Percentiles rank a stretch among this genome's conserved stretches.
Evolutionary conservation across 1,140 invertebrate species (phyloP).

Genomic region (Polyergus mexicanus): DNA sequence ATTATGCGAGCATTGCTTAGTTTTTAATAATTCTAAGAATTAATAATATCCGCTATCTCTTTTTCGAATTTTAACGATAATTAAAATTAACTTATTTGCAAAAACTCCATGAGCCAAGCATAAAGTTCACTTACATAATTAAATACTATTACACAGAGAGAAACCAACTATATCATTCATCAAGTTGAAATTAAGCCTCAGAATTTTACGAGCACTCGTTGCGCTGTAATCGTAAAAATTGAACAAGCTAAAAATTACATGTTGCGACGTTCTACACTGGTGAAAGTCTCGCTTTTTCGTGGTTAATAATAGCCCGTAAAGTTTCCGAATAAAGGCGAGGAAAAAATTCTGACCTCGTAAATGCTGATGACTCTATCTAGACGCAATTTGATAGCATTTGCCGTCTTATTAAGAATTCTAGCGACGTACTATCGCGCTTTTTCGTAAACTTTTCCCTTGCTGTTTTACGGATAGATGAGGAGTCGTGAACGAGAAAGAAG

Average conservation of each 20-base stretch:
- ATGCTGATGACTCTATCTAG: constrained; percentile 6
- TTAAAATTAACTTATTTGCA: neutral
- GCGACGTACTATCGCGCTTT: constrained; percentile 32
- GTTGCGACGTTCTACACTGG: neutral
- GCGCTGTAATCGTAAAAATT: constrained; percentile 22
- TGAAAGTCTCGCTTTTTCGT: neutral
- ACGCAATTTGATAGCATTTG: constrained; percentile 12
- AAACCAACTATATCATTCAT: constrained; percentile 9
- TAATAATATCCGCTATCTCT: neutral
- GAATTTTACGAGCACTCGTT: constrained; percentile 13
- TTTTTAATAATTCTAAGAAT: constrained; percentile 12
- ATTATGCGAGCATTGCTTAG: constrained; percentile 18
- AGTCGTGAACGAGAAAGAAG: constrained; percentile 15
- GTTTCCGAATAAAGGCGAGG: neutral
- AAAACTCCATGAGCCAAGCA: neutral
- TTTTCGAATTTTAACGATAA: neutral
- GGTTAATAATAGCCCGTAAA: constrained; percentile 23
- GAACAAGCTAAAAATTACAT: constrained; percentile 37
- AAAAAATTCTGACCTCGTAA: neutral
- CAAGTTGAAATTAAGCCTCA: constrained; percentile 25
- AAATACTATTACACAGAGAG: neutral
- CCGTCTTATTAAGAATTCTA: constrained; percentile 62
- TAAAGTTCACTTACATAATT: constrained; percentile 1
- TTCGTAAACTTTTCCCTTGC: neutral
- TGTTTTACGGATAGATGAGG: neutral